These are phyloP conservation scores for Henricia sp. DNA, from an alignment of 53 echinoderm and acorn worm genomes.

Conservation along the genomic window DNA sequence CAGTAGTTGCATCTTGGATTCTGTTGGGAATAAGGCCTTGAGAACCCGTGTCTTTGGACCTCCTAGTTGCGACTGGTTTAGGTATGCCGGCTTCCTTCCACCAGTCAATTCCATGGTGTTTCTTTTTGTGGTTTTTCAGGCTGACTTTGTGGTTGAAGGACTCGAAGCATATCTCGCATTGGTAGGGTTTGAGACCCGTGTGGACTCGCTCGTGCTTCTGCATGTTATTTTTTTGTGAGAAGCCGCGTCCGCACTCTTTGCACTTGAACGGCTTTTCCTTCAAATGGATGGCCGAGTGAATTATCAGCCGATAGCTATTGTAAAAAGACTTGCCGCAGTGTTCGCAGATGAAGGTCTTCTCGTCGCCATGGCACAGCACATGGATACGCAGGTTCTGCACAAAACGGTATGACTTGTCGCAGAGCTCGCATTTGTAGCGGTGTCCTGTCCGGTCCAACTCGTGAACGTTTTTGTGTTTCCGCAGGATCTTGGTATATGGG, in stretches of 20 bases:
- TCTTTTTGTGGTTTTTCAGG: constrained; percentile 91
- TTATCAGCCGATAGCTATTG: constrained; percentile 9
- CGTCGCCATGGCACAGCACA: constrained; percentile 17
- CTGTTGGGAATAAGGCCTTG: constrained; percentile 9
- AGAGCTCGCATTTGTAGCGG: constrained; percentile 42
- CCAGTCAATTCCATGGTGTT: constrained; percentile 86
- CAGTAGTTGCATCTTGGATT: background rate
- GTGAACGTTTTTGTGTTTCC: constrained; percentile 69
- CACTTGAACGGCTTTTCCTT: constrained; percentile 82
- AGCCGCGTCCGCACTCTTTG: constrained; percentile 79
- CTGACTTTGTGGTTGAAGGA: constrained; percentile 91
- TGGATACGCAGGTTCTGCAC: constrained; percentile 41
- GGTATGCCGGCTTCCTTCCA: constrained; percentile 70
- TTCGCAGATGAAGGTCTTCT: constrained; percentile 63
- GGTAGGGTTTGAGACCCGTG: constrained; percentile 85
- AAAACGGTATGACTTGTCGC: constrained; percentile 50
- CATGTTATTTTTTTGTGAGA: constrained; percentile 87
- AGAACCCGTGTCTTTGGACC: background rate
- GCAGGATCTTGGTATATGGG: constrained; percentile 54
- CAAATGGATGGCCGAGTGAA: constrained; percentile 48
- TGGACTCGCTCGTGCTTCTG: constrained; percentile 84
- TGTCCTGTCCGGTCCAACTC: constrained; percentile 44
- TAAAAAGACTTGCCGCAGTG: constrained; percentile 52
- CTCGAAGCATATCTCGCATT: constrained; percentile 82
- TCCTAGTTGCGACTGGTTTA: background rate